Evolutionary conservation across 2,888 invertebrate species (phyloP).

Genomic region (Dryococelus australis): DNA sequence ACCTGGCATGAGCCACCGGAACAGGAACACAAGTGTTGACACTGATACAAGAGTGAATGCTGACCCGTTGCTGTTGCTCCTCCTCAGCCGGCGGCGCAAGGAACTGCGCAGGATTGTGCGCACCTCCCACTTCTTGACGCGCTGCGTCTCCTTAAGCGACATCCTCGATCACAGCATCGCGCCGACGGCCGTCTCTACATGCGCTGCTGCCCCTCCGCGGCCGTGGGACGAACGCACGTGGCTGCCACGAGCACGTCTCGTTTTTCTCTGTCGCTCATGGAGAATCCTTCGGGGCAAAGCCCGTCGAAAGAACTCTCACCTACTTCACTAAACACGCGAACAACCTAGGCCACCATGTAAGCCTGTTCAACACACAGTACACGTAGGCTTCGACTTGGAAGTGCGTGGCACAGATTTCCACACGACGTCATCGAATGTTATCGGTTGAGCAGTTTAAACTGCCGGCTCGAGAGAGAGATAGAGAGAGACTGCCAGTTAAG

Average conservation of each 20-base stretch:
- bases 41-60: background rate
- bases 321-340: too few species aligned
- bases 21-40: too few species aligned
- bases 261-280: background rate
- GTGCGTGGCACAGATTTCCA: too few species aligned
- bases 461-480: too few species aligned
- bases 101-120: constrained; percentile 50
- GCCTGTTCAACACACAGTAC: too few species aligned
- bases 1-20: too few species aligned
- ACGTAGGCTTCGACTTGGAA: too few species aligned
- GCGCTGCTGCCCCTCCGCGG: background rate
- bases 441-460: too few species aligned
- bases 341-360: too few species aligned
- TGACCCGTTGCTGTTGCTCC: constrained; percentile 30
- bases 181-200: too few species aligned
- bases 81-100: constrained; percentile 46
- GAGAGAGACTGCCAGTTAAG: too few species aligned
- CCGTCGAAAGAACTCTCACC: background rate
- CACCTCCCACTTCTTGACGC: constrained; percentile 50
- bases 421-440: too few species aligned
- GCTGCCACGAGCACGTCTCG: background rate
- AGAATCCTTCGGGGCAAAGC: background rate
- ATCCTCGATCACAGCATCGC: background rate
- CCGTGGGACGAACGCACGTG: background rate
- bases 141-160: constrained; percentile 26